Evolutionary conservation across 2,797 vertebrate species (phyloP).

Genomic region (Malurus leucopterus): DNA sequence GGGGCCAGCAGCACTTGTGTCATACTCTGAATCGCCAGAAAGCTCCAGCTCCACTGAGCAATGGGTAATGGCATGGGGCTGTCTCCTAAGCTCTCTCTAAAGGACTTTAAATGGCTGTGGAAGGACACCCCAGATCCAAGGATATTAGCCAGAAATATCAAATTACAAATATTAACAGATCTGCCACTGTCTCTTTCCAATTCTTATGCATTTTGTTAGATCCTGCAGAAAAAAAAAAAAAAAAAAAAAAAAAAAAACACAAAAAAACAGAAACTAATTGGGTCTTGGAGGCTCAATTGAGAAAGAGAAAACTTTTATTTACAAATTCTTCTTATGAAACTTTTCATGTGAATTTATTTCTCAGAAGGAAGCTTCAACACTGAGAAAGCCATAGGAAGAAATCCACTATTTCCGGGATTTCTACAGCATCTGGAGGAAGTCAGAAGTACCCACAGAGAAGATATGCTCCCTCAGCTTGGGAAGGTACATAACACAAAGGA

Average conservation of each 20-base stretch:
- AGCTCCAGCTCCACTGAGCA: not conserved
- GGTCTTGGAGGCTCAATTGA: not conserved
- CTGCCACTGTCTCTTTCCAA: not conserved
- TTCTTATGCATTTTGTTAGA: not conserved
- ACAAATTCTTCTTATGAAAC: not conserved
- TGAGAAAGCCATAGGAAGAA: not conserved
- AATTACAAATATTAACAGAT: not conserved
- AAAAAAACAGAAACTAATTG: not conserved
- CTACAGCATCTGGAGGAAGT: not conserved
- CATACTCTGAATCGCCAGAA: not conserved
- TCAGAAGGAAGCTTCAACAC: not conserved
- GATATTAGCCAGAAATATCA: not conserved
- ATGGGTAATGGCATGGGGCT: not conserved
- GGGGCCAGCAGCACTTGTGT: not conserved
- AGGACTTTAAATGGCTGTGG: not conserved
- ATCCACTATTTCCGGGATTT: not conserved
- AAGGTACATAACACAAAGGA: not conserved
- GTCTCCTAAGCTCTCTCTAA: not conserved
- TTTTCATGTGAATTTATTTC: not conserved
- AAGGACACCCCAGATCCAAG: not conserved
- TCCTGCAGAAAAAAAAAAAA: not conserved
- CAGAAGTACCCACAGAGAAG: not conserved
- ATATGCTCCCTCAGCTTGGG: not conserved
- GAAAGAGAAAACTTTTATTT: not conserved
- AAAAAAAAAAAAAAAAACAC: too few species aligned